Conservation (phyloP, 2,797 vertebrate genomes). For the Argya squamiceps region DNA sequence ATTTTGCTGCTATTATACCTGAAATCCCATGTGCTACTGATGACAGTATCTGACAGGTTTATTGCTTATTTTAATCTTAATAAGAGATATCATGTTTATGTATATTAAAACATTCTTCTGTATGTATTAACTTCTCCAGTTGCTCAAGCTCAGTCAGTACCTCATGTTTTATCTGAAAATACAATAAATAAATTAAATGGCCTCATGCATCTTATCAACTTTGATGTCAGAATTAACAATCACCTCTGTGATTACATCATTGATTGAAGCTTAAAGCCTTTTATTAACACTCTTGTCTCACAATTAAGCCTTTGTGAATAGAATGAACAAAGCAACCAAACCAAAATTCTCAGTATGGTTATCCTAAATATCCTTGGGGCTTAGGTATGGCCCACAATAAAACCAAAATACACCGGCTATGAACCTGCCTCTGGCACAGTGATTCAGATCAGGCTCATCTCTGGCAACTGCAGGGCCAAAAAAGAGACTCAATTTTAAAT, state of each 20-base stretch:
- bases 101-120: background rate
- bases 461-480: background rate
- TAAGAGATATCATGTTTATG: background rate
- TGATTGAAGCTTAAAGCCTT: background rate
- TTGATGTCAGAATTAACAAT: background rate
- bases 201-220: background rate
- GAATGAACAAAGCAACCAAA: background rate
- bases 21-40: background rate
- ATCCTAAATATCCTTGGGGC: background rate
- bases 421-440: background rate
- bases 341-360: background rate
- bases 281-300: background rate
- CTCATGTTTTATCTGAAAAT: background rate
- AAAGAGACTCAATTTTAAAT: background rate
- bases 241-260: background rate
- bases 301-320: background rate
- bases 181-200: background rate
- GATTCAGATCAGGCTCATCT: background rate
- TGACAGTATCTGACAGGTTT: background rate
- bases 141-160: background rate
- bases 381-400: background rate
- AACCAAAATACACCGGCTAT: background rate
- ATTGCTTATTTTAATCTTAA: constrained; percentile 6
- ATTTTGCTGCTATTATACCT: background rate
- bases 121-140: background rate